Evolutionary conservation across 2,113 vertebrate genomes (phyloP).

Genomic region (Pycnonotus jocosus): DNA sequence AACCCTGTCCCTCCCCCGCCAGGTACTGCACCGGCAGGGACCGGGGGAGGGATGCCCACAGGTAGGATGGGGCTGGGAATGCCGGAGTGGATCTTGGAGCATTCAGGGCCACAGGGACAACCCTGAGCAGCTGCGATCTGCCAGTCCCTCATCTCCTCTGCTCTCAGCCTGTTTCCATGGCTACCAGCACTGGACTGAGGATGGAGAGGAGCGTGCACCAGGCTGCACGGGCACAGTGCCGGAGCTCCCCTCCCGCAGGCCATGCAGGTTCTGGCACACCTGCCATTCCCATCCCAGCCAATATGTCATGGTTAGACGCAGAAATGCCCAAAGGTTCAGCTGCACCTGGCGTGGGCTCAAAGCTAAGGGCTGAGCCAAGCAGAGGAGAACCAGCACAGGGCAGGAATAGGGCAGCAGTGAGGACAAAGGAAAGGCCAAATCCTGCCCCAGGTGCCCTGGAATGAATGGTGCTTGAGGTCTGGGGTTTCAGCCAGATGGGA

Average conservation of each 20-base stretch:
- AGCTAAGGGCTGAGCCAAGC: neutral
- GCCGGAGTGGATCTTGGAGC: accelerated
- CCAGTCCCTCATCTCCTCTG: neutral
- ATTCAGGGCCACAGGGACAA: neutral
- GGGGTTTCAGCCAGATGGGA: neutral
- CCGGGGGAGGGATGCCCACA: neutral
- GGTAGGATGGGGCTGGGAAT: neutral
- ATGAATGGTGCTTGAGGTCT: neutral
- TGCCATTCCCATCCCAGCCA: neutral
- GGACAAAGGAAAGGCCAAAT: neutral
- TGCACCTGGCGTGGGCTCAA: neutral
- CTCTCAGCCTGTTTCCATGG: constrained; percentile 73
- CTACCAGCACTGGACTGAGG: constrained; percentile 65
- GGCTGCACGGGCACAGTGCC: neutral
- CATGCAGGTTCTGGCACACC: neutral
- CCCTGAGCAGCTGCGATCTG: neutral
- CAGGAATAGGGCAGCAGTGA: neutral
- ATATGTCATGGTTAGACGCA: neutral
- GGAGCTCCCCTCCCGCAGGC: neutral
- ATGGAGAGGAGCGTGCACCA: constrained; percentile 44
- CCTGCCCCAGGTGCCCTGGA: neutral
- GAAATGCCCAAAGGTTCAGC: neutral
- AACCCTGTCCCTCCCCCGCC: accelerated
- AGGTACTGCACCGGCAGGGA: neutral
- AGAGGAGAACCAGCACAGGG: accelerated